These are phyloP conservation scores for Urocitellus parryii DNA, from an alignment of 2,113 vertebrate genomes.

Conservation along the genomic window DNA sequence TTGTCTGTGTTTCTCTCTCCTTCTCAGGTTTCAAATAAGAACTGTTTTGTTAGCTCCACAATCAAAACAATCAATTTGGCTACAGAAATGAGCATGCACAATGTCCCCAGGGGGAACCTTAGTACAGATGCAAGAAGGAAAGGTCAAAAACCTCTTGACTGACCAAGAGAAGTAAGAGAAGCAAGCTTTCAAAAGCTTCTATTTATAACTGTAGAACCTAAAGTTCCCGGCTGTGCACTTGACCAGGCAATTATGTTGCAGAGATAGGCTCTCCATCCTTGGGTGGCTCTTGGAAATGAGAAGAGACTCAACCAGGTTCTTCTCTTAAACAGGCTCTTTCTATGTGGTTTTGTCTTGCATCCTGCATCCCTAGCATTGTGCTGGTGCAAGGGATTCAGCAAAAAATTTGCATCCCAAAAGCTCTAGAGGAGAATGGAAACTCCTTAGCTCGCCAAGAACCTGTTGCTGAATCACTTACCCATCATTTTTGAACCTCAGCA, in stretches of 20 bases:
- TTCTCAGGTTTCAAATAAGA: constrained; percentile 50
- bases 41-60: not conserved
- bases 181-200: constrained; percentile 42
- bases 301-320: not conserved
- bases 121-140: constrained; percentile 55
- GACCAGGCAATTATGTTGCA: not conserved
- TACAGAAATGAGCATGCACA: not conserved
- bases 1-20: not conserved
- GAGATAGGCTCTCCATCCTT: constrained; percentile 4
- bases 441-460: not conserved
- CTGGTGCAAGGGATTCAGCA: not conserved
- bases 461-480: not conserved
- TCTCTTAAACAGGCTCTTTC: not conserved
- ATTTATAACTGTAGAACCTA: not conserved
- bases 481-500: not conserved
- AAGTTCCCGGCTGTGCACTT: constrained; percentile 42
- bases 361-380: not conserved
- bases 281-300: not conserved
- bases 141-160: constrained; percentile 70
- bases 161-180: constrained; percentile 61
- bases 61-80: constrained; percentile 53
- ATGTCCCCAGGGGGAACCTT: not conserved
- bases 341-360: not conserved
- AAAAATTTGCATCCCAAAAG: not conserved
- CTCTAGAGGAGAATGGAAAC: not conserved